Conservation (phyloP, 1,140 invertebrate genomes). For the Diorhabda carinulata region DNA sequence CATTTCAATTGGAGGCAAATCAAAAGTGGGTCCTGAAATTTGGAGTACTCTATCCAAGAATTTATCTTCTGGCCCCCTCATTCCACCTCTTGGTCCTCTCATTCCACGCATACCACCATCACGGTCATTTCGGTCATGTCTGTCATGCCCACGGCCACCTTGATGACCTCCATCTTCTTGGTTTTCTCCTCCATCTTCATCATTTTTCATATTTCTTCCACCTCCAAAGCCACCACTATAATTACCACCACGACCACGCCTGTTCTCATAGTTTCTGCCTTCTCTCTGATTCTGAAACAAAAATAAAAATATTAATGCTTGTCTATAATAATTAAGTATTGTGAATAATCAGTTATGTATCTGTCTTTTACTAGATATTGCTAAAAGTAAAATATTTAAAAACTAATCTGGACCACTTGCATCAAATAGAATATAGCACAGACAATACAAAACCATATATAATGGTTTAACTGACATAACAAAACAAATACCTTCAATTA, state of each 20-base stretch:
- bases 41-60: constrained; percentile 58
- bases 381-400: too few relatives aligned
- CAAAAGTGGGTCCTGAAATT: constrained; percentile 66
- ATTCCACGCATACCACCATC: neutral
- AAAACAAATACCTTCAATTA: too few relatives aligned
- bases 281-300: neutral
- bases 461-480: too few relatives aligned
- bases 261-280: constrained; percentile 9
- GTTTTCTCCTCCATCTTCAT: neutral
- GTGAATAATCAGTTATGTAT: too few relatives aligned
- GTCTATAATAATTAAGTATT: too few relatives aligned
- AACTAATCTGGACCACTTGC: too few relatives aligned
- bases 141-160: neutral
- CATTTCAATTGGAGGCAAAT: constrained; percentile 65
- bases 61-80: constrained; percentile 67
- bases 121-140: neutral
- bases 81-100: constrained; percentile 6
- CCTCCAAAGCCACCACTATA: constrained; percentile 2
- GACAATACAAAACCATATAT: too few relatives aligned
- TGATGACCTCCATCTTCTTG: neutral
- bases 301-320: neutral
- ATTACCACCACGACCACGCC: constrained; percentile 19
- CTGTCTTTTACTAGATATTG: too few relatives aligned
- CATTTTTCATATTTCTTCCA: constrained; percentile 9
- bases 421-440: too few relatives aligned